Percentiles rank a stretch among this genome's conserved stretches.
Evolutionary conservation across 2,113 vertebrate species (phyloP).

Genomic region (Ptilonorhynchus violaceus): DNA sequence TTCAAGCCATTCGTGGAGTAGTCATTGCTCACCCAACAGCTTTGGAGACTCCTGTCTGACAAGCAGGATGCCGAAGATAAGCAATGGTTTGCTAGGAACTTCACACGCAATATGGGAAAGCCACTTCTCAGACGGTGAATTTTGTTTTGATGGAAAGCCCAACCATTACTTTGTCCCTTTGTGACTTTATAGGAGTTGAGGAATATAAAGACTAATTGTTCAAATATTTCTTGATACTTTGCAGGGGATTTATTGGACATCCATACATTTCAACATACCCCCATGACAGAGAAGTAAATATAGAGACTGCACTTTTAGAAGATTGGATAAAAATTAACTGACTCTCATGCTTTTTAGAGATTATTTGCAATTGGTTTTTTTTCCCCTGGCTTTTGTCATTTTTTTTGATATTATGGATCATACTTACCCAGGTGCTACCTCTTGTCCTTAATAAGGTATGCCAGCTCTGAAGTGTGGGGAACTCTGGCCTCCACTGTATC

Average conservation of each 20-base stretch:
- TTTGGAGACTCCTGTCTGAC: neutral
- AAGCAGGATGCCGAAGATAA: neutral
- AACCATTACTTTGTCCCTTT: neutral
- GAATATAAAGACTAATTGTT: neutral
- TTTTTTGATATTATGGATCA: neutral
- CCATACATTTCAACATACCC: neutral
- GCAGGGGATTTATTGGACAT: neutral
- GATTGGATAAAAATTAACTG: neutral
- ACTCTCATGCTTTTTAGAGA: neutral
- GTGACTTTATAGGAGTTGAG: neutral
- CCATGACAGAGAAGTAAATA: neutral
- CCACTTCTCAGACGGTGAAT: neutral
- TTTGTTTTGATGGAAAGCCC: neutral
- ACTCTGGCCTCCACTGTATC: neutral
- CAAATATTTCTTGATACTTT: neutral
- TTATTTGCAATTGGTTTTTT: neutral
- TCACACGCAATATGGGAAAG: neutral
- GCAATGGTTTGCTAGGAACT: neutral
- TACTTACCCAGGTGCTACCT: neutral
- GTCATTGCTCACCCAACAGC: neutral
- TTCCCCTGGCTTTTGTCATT: neutral
- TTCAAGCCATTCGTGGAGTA: neutral
- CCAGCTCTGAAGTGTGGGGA: neutral
- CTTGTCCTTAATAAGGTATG: neutral
- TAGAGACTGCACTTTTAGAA: neutral